Evolutionary conservation across 2,888 invertebrate genomes (phyloP).

Genomic region (Phragmatobia fuliginosa): DNA sequence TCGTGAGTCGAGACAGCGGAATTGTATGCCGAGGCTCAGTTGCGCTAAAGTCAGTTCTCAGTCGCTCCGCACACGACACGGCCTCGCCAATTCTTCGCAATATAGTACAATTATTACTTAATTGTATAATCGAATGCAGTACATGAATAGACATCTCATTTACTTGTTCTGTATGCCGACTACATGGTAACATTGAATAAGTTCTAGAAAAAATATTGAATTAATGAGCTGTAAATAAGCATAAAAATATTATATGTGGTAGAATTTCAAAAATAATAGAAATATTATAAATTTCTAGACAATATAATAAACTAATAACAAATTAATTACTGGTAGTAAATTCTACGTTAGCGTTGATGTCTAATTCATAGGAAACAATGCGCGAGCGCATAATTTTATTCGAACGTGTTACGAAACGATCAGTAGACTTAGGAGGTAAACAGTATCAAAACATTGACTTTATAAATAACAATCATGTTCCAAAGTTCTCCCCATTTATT

Average conservation of each 20-base stretch:
- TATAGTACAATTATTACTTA: constrained; percentile 78
- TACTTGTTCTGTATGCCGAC: constrained; percentile 38
- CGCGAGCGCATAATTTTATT: constrained; percentile 44
- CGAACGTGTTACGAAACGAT: constrained; percentile 34
- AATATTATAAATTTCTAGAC: not conserved
- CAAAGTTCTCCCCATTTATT: not conserved
- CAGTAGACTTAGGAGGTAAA: not conserved
- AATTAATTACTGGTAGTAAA: not conserved
- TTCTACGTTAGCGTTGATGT: constrained; percentile 53
- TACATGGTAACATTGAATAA: constrained; percentile 43
- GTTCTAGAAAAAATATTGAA: constrained; percentile 30
- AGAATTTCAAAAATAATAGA: constrained; percentile 1
- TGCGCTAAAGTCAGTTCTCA: constrained; percentile 61
- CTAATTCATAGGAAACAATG: constrained; percentile 47
- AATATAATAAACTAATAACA: not conserved
- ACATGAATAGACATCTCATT: constrained; percentile 45
- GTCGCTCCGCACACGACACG: constrained; percentile 38
- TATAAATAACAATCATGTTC: not conserved
- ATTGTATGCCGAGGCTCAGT: constrained; percentile 60
- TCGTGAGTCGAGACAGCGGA: constrained; percentile 46
- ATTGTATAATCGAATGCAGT: constrained; percentile 69
- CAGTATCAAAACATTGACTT: not conserved
- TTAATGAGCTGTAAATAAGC: constrained; percentile 28
- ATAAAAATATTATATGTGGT: too few species aligned
- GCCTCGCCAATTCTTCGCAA: constrained; percentile 51